Percentiles rank a stretch among this genome's conserved stretches.
phyloP scores from a whole-genome alignment of 1,140 invertebrate species.

The Trichoplusia ni region DNA sequence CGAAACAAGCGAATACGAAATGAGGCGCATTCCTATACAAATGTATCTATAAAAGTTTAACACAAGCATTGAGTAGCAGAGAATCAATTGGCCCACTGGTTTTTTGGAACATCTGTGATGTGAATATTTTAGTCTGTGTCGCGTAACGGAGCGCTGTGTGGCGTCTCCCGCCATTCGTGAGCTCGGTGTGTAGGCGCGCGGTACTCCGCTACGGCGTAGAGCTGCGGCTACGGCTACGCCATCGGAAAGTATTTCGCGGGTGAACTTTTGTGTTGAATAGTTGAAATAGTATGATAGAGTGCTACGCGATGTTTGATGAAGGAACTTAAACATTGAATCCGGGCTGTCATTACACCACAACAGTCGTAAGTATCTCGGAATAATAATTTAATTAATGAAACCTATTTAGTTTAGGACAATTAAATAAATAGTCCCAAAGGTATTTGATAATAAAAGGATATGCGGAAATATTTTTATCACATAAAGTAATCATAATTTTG shows the following conservation, averaged over 20 bases:
- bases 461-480: too few species aligned
- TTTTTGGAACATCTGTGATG: not conserved
- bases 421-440: too few species aligned
- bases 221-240: constrained; percentile 16
- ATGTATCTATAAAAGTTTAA: constrained; percentile 19
- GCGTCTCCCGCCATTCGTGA: constrained; percentile 43
- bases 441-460: too few species aligned
- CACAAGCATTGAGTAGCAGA: constrained; percentile 15
- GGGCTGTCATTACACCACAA: not conserved
- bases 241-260: constrained; percentile 42
- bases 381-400: too few species aligned
- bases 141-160: not conserved
- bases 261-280: constrained; percentile 36
- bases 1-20: constrained; percentile 49
- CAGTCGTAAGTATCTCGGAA: constrained; percentile 4
- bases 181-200: constrained; percentile 42
- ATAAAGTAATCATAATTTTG: too few species aligned
- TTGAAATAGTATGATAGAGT: constrained; percentile 39
- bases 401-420: too few species aligned
- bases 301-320: constrained; percentile 37
- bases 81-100: constrained; percentile 28
- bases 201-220: constrained; percentile 44
- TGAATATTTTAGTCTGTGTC: constrained; percentile 38
- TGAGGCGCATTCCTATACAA: constrained; percentile 26
- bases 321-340: constrained; percentile 31